A percentile compares a stretch with the other conserved stretches of the same genome.
Evolutionary conservation across 2,797 vertebrate genomes (phyloP).

Genomic region (Phoxinus dragarum): DNA sequence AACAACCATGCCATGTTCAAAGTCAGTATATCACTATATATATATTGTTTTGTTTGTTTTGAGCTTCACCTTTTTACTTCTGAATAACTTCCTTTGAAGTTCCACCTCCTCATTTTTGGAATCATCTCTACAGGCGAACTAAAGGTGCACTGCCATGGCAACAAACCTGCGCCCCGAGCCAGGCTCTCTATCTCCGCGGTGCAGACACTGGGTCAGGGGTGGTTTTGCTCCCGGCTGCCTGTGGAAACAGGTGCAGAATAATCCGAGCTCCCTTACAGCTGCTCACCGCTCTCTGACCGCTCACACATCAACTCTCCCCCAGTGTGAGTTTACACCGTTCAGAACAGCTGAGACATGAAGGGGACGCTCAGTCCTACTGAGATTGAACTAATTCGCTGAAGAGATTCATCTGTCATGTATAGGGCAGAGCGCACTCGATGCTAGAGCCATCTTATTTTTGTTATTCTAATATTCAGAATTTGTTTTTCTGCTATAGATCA

Average conservation of each 20-base stretch:
- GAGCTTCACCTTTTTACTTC: background rate
- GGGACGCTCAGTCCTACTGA: background rate
- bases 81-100: background rate
- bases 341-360: constrained; percentile 32
- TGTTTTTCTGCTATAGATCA: background rate
- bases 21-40: background rate
- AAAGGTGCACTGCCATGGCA: constrained; percentile 51
- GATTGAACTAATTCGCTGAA: background rate
- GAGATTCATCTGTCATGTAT: background rate
- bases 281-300: background rate
- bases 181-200: constrained; percentile 36
- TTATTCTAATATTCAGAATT: background rate
- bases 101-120: constrained; percentile 29
- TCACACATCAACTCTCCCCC: background rate
- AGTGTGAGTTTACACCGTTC: constrained; percentile 19
- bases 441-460: background rate
- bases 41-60: background rate
- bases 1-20: background rate
- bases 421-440: background rate
- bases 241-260: constrained; percentile 43
- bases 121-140: constrained; percentile 27
- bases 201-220: constrained; percentile 41
- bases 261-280: constrained; percentile 6
- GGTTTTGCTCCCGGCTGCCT: constrained; percentile 41
- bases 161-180: constrained; percentile 64